Base-by-base conservation (phyloP, 2,113 vertebrate genomes). In the Irena cyanogastra region DNA sequence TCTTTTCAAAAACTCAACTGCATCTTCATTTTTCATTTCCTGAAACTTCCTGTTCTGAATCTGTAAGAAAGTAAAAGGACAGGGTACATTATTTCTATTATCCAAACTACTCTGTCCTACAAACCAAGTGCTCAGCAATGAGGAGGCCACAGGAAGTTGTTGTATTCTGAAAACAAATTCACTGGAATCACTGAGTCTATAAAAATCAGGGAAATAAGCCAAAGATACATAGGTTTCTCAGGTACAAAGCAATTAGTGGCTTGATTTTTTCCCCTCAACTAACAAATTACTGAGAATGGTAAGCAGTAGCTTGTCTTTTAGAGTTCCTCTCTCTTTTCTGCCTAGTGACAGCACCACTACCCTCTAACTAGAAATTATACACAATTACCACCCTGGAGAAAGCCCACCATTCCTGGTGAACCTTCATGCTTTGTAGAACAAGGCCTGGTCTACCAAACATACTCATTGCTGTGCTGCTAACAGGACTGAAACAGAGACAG, bases 11-110 rank as follows among this genome's bases (percentile, higher is more conserved):
- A 97, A 91, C 13, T 97, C 68, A 4, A 93, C 42, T 31, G 95
- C 97, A 35, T 97, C 69, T 22, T 98, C 92, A 35, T 97, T 91
- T 39, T 95, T 93, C 75, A 98, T 86, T 52, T 94, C 97, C 54
- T 96, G 94, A 96, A 99, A 97, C 80, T 98, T 96, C 74, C 95
- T 97, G 65, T 97, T 97, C 3, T 66, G 91, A 35, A 99, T 89
- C 99, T 99, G 86, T 45, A 95, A 87, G 64, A 79, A 87, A 85
- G 57, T 28, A 91, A 68, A 49, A 74, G 61, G 74, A 91, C 64
- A 93, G 6, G 13, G 17, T 19, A 64, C 6, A 4, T 97, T 53
- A 97, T 42, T 97, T 81, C 31, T 35, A 1, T 42, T 60, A 52
- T 71, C 69, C 19, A 77, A 92, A 91, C 20, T 17, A 47, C 9